A percentile compares a stretch with the other conserved stretches of the same genome.
These are phyloP conservation scores for Panagrolaimus sp. DNA, from an alignment of 1,140 invertebrate genomes.

Conservation along the genomic window DNA sequence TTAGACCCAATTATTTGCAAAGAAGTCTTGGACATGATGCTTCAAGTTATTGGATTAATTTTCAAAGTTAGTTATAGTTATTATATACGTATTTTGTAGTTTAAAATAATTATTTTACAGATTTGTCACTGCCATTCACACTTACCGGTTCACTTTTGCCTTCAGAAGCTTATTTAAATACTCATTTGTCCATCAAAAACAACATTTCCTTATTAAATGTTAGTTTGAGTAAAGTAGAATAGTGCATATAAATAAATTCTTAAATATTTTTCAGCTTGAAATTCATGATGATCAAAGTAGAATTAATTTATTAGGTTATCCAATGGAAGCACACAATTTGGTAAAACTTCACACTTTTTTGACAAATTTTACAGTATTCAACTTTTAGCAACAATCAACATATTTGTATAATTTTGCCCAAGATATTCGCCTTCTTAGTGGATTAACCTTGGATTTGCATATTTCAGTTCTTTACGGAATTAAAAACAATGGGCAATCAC, in stretches of 20 bases:
- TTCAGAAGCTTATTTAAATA: neutral
- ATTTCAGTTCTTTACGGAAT: too few relatives aligned
- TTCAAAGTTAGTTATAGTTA: neutral
- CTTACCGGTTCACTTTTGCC: neutral
- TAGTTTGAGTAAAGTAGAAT: too few relatives aligned
- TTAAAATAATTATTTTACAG: neutral
- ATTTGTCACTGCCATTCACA: neutral
- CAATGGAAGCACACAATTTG: neutral
- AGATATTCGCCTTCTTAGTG: neutral
- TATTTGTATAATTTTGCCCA: neutral
- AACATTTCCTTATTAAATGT: too few relatives aligned
- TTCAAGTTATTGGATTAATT: slow-evolving; percentile 1
- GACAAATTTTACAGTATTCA: neutral
- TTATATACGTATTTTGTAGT: neutral
- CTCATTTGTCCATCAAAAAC: neutral
- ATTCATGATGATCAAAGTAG: too few relatives aligned
- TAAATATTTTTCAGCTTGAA: neutral
- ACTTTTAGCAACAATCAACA: slow-evolving; percentile 8
- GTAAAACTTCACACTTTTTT: neutral
- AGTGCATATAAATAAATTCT: too few relatives aligned
- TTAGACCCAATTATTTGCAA: slow-evolving; percentile 4
- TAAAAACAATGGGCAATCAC: too few relatives aligned
- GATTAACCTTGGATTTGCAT: neutral
- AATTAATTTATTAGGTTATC: neutral
- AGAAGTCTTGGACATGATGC: neutral